phyloP scores from a whole-genome alignment of 2,888 invertebrate genomes.

The Andrena praecox region DNA sequence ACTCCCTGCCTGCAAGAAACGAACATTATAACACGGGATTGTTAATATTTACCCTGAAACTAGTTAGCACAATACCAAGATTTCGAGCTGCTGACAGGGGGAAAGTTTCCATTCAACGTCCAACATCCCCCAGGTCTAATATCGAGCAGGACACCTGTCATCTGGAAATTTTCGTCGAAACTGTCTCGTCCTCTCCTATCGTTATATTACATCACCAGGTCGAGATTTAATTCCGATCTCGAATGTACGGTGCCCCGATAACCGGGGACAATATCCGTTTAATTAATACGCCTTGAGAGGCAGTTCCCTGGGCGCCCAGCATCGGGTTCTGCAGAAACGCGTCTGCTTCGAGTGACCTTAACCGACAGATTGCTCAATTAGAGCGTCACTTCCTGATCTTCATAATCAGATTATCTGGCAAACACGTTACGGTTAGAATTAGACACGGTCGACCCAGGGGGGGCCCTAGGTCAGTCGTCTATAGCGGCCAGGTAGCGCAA shows the following conservation, averaged over 20 bases:
- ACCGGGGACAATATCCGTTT: conserved; percentile 24
- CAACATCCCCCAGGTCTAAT: too few relatives aligned
- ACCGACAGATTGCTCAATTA: conserved; percentile 54
- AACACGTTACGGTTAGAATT: conserved; percentile 36
- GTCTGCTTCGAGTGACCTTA: conserved; percentile 48
- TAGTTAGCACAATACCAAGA: too few relatives aligned
- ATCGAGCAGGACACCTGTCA: background rate
- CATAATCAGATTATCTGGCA: conserved; percentile 50
- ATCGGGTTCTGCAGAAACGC: conserved; percentile 15
- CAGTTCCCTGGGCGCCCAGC: background rate
- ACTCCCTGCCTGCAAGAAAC: too few relatives aligned
- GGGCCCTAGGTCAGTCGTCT: background rate
- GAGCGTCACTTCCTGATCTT: conserved; percentile 45
- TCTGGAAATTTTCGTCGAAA: background rate
- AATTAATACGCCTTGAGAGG: conserved; percentile 31
- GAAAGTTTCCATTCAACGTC: too few relatives aligned
- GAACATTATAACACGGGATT: too few relatives aligned
- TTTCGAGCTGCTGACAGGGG: too few relatives aligned
- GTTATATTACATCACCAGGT: background rate
- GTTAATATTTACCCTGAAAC: too few relatives aligned
- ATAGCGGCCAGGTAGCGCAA: background rate
- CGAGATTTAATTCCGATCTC: background rate
- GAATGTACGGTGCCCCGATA: conserved; percentile 6
- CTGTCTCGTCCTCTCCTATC: background rate
- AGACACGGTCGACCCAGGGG: background rate